Base-by-base conservation (phyloP, 1,140 invertebrate genomes). In the Drusus annulatus region DNA sequence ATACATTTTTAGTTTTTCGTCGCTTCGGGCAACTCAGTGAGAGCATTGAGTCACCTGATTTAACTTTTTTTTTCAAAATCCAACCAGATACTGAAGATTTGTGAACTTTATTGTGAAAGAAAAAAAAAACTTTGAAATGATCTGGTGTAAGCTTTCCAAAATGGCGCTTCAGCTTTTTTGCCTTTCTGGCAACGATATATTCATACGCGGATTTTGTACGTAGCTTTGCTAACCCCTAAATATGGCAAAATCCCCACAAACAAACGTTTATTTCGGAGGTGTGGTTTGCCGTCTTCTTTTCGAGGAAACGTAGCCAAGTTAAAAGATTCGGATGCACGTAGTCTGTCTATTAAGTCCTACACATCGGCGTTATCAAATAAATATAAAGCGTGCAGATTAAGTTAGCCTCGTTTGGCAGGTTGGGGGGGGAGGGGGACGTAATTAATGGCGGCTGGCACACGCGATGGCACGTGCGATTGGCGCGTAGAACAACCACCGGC, bases 391-490 rank as follows among this genome's bases (percentile, higher is more conserved):
- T 69, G 65, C 65, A 69, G 65, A 69, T 69, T 69, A 69, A 69
- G 65, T 45, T 50, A 19, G 36, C 65, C 65, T 19, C 36, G 65
- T 69, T 50, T 69, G 36, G 10, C 36, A n/a, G n/a, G n/a, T n/a
- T n/a, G 36, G 36, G 8, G 36, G 31, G 0, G 31, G 31, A 8
- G 7, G 65, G 45, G 54, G 36, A 16, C 10, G 51, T 16, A 76
- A 76, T 76, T 76, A 62, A 76, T 76, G 23, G 74, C 31, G 19
- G 17, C 36, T 69, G 36, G 65, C 65, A 69, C 74, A 76, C 54
- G 54, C 74, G 74, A 76, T 76, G 74, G 54, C 51, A 58, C 74
- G 74, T 76, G 58, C 60, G 74, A 76, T 76, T 60, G 62, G 23
- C 28, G 58, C 31, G 23, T 21, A 76, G 62, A 62, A 76, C 54